Base-by-base conservation (phyloP, 2,797 vertebrate genomes). In the Crax fasciolata region DNA sequence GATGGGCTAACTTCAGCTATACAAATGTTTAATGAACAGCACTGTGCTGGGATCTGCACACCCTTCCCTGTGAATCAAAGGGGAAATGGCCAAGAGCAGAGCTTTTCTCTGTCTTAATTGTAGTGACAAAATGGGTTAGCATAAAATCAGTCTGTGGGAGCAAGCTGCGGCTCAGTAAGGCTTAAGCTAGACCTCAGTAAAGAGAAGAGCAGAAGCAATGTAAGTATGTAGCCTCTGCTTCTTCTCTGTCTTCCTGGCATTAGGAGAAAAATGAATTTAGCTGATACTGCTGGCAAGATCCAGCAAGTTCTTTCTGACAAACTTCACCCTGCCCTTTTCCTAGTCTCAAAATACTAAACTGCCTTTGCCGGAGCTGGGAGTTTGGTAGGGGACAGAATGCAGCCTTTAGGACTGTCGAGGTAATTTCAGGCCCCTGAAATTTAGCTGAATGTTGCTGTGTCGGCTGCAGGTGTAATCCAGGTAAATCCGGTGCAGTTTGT, bases 1-100 rank as follows among this genome's bases (percentile, higher is more conserved):
- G 92, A 87, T 81, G 68, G 67, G 58, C 68, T 58, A 51, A 85
- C n/a, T 62, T 79, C 75, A 89, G 70, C 89, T 85, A 8, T 75
- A 89, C 46, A 72, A 71, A 80, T 77, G n/a, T 65, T 87, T 96
- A 92, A 90, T 63, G 70, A 96, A 75, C 44, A 77, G 49, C 32
- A 30, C 61, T 89, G 39, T 74, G 9, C 57, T 54, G 62, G 55
- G 35, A n/a, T 65, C 90, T 70, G 63, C 51, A 49, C 82, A 49
- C 43, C 38, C 82, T 80, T 90, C 74, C 61, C 61, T 43, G 81
- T 23, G 78, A 93, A 38, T 65, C 77, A 83, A 93, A 70, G 30
- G 39, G 21, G 43, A 80, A 92, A 59, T 41, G 66, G 46, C 55
- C 76, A 52, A 39, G 27, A 66, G 30, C 16, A 8, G 54, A 43